A percentile compares a stretch with the other conserved stretches of the same genome.
phyloP scores from a whole-genome alignment of 92 coral and sea anemone species.

The Diadumene lineata region DNA sequence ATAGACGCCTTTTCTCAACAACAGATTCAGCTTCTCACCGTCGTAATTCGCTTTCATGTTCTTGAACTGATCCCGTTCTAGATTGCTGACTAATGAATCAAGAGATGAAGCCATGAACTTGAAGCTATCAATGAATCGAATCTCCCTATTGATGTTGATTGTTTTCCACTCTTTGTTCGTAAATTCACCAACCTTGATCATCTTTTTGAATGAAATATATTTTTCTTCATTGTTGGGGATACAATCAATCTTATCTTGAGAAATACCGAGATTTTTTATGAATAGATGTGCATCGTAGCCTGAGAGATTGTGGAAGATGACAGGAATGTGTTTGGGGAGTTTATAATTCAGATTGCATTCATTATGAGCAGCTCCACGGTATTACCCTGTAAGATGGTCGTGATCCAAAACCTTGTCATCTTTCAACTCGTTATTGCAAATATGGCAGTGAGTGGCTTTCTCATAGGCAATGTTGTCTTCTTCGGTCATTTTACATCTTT shows the following conservation, averaged over 20 bases:
- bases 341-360: constrained; percentile 32
- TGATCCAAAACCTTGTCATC: constrained; percentile 35
- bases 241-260: constrained; percentile 27
- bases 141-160: neutral
- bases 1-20: too few species aligned
- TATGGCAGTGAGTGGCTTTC: constrained; percentile 26
- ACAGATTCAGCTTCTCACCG: too few species aligned
- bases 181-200: neutral
- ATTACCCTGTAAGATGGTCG: constrained; percentile 42
- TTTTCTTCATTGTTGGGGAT: constrained; percentile 56
- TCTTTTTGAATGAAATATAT: constrained; percentile 41
- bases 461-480: neutral
- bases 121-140: neutral
- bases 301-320: constrained; percentile 42
- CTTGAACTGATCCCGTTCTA: too few species aligned
- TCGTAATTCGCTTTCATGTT: too few species aligned
- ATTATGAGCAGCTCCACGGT: constrained; percentile 43
- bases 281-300: constrained; percentile 49
- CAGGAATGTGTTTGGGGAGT: constrained; percentile 30
- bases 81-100: neutral
- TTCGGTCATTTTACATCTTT: neutral
- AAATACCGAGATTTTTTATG: constrained; percentile 38
- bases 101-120: neutral
- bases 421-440: constrained; percentile 9
- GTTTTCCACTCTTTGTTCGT: neutral